Base-by-base conservation (phyloP, 30 jellyfish, hydroid and myxozoan species). In the Catostylus mosaicus region DNA sequence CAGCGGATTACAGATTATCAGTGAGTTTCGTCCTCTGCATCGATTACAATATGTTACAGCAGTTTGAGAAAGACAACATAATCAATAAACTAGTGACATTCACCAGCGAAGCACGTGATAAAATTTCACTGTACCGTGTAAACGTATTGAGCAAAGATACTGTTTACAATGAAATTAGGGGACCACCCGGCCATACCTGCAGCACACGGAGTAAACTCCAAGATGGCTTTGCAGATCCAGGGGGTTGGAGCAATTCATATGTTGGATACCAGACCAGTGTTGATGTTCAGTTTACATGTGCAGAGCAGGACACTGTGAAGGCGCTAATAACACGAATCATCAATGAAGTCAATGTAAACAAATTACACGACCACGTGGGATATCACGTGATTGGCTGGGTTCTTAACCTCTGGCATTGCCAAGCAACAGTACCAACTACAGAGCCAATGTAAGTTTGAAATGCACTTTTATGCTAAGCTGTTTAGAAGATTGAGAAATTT, bases 351-450 rank as follows among this genome's bases (percentile, higher is more conserved):
- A 19, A 26, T 26, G 61, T 30, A 0, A 67, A 65, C 59, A 48
- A 51, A 18, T 33, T 80, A 14, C 83, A 67, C 27, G 46, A n/a
- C 47, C 78, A 80, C n/a, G 75, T 80, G 11, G 90, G 90, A 29
- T 67, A 30, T 66, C 84, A 67, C 64, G 90, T 67, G 59, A 67
- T 80, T 31, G 90, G 84, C 7, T 80, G 84, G 83, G 67, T 36
- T 7, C 74, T 80, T 9, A 47, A 66, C 32, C 61, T 33, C 37
- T 80, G 90, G 90, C 45, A 65, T 56, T 80, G 90, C 40, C 68
- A 66, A 34, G 37, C 68, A 16, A 24, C n/a, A 1, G 27, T 38
- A 34, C 27, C 84, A 16, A 80, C 84, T 3, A 10, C 81, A 31
- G 52, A 19, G 67, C 83, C 90, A 77, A 56, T 70, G 88, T 77